Percentiles rank a stretch among this genome's conserved stretches.
Evolutionary conservation across 2,888 invertebrate species (phyloP).

Genomic region (Amblyteles armatorius): DNA sequence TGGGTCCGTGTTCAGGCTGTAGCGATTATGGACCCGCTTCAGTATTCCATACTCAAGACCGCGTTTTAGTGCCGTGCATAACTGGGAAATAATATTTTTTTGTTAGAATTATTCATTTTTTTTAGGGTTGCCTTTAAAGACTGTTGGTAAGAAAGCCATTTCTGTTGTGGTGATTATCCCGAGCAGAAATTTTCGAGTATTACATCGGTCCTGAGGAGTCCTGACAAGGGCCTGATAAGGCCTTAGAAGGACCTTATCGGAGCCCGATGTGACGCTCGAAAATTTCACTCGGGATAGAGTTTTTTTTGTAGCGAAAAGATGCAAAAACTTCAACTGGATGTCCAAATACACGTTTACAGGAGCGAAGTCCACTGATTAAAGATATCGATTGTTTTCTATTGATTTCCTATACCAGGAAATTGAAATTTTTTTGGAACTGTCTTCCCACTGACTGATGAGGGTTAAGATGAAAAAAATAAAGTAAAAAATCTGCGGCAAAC

Average conservation of each 20-base stretch:
- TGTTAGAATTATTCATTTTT: background rate
- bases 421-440: background rate
- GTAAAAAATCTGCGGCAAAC: background rate
- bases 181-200: background rate
- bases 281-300: background rate
- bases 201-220: no score
- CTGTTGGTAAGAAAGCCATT: background rate
- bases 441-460: background rate
- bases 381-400: background rate
- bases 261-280: no score
- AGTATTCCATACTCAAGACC: conserved; percentile 81
- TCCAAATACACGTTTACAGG: background rate
- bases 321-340: background rate
- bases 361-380: background rate
- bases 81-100: conserved; percentile 56
- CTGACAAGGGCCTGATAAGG: no score
- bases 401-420: background rate
- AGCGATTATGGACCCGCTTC: conserved; percentile 74
- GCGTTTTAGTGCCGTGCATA: conserved; percentile 78
- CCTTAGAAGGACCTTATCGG: no score
- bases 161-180: background rate
- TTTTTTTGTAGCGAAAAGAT: background rate
- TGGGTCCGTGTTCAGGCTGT: conserved; percentile 74
- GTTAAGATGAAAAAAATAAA: background rate
- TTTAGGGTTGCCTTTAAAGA: background rate